Evolutionary conservation across 2,888 invertebrate species (phyloP).

Genomic region (Tyria jacobaeae): DNA sequence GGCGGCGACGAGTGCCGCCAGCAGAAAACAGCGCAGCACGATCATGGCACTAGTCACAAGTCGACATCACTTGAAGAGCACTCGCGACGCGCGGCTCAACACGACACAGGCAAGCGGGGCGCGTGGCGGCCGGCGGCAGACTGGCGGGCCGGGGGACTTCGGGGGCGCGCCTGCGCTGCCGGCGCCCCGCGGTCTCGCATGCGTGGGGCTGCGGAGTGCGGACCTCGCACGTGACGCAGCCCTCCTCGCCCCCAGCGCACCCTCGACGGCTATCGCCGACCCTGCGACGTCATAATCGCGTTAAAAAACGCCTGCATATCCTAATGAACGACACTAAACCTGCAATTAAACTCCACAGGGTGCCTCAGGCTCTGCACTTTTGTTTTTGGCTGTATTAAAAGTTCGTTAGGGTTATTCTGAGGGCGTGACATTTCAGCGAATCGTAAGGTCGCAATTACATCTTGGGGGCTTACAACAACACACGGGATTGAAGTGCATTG

Average conservation of each 20-base stretch:
- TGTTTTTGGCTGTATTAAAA: conserved; percentile 77
- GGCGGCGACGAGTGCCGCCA: conserved; percentile 85
- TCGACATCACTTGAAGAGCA: conserved; percentile 83
- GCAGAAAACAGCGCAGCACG: conserved; percentile 81
- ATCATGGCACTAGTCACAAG: conserved; percentile 85
- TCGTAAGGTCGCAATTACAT: conserved; percentile 80
- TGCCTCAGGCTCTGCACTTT: conserved; percentile 61
- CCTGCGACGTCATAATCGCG: conserved; percentile 84
- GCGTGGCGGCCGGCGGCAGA: conserved; percentile 85
- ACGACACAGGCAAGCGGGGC: conserved; percentile 72
- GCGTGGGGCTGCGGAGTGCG: conserved; percentile 86
- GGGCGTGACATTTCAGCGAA: conserved; percentile 74
- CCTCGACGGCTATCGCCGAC: conserved; percentile 69
- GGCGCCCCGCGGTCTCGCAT: conserved; percentile 86
- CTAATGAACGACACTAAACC: conserved; percentile 83
- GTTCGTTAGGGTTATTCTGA: conserved; percentile 70
- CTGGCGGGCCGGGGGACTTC: conserved; percentile 80
- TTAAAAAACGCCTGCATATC: conserved; percentile 85
- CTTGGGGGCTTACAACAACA: conserved; percentile 65
- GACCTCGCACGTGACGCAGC: conserved; percentile 86
- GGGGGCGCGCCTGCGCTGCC: conserved; percentile 75
- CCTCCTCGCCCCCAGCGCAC: conserved; percentile 82
- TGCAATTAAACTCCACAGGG: conserved; percentile 77
- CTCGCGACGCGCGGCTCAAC: conserved; percentile 70
- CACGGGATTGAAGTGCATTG: conserved; percentile 57